phyloP scores from a whole-genome alignment of 1,140 invertebrate genomes.

The Oreohelix idahoensis region DNA sequence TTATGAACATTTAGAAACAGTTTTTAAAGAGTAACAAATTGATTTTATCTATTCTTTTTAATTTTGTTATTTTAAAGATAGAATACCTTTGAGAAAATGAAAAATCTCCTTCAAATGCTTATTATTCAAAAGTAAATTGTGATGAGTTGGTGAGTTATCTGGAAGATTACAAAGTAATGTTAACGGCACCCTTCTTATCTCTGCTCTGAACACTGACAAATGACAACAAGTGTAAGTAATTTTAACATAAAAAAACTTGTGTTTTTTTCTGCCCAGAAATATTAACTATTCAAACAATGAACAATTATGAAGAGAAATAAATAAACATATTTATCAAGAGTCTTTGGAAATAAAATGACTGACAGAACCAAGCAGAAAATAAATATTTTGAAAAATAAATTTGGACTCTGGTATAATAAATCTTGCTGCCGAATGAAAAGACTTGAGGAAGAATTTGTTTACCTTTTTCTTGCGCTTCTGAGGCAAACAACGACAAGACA shows the following conservation, averaged over 20 bases:
- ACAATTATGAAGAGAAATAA: neutral
- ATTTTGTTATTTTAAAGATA: too few relatives aligned
- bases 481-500: constrained; percentile 26
- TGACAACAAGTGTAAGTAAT: neutral
- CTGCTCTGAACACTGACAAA: neutral
- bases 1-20: too few relatives aligned
- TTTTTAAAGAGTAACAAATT: too few relatives aligned
- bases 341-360: neutral
- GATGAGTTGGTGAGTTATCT: too few relatives aligned
- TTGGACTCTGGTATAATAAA: neutral
- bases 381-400: neutral
- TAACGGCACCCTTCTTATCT: too few relatives aligned
- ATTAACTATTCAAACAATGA: neutral
- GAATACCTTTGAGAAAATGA: too few relatives aligned
- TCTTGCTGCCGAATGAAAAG: neutral
- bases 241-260: neutral
- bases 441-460: constrained; percentile 1
- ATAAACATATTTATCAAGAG: neutral
- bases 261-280: neutral
- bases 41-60: too few relatives aligned
- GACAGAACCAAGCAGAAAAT: neutral
- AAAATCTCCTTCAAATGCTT: too few relatives aligned
- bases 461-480: constrained; percentile 43
- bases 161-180: too few relatives aligned
- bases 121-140: too few relatives aligned